phyloP scores from a whole-genome alignment of 2,113 vertebrate species.

The Anas platyrhynchos region DNA sequence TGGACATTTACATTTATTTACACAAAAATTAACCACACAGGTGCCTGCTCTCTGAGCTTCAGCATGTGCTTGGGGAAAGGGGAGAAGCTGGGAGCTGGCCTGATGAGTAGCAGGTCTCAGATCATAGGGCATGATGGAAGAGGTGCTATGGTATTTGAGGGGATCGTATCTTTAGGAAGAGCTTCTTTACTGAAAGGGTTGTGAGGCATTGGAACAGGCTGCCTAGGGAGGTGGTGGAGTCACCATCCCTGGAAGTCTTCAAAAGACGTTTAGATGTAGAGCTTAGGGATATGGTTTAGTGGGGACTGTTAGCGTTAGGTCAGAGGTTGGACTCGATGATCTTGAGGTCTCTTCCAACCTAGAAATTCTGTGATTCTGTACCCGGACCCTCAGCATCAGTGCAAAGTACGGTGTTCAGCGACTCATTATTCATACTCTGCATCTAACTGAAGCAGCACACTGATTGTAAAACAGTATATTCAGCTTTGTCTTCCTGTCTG shows the following conservation, averaged over 20 bases:
- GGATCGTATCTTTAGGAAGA: background rate
- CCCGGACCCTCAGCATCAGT: rapidly evolving
- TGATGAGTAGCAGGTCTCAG: background rate
- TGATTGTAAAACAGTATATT: background rate
- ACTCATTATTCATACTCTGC: background rate
- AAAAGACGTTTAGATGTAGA: too few species aligned
- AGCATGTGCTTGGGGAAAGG: background rate
- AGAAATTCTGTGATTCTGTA: too few species aligned
- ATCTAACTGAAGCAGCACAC: background rate
- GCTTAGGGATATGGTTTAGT: too few species aligned
- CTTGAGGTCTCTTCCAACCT: too few species aligned
- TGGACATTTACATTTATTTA: slow-evolving; percentile 49
- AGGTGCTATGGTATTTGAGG: background rate
- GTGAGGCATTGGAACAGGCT: too few species aligned
- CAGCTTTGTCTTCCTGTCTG: background rate
- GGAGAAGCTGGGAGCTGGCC: background rate
- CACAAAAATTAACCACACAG: slow-evolving; percentile 68
- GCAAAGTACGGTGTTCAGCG: background rate
- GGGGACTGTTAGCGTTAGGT: too few species aligned
- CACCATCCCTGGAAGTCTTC: too few species aligned
- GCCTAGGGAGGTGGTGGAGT: too few species aligned
- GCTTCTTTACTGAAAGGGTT: too few species aligned
- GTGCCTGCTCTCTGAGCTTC: slow-evolving; percentile 28
- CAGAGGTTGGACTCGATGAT: too few species aligned
- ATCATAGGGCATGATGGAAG: rapidly evolving